Evolutionary conservation across 2,113 vertebrate genomes (phyloP).

Genomic region (Megalops atlanticus): DNA sequence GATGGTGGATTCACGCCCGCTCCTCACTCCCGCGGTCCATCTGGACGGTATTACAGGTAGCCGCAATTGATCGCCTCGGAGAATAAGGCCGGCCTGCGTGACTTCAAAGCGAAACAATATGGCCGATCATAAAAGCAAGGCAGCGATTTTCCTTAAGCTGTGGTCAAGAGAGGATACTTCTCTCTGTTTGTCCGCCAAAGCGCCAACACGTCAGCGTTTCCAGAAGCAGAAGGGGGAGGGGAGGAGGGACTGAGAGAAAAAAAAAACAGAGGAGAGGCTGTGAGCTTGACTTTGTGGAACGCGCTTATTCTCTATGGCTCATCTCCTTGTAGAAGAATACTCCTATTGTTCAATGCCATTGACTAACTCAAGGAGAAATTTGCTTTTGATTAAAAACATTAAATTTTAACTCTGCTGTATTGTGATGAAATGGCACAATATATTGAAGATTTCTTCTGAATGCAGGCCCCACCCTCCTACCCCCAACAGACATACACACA

Average conservation of each 20-base stretch:
- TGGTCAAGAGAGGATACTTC: constrained; percentile 55
- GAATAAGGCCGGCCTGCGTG: constrained; percentile 15
- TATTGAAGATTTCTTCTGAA: neutral
- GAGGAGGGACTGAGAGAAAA: constrained; percentile 11
- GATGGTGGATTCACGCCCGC: constrained; percentile 60
- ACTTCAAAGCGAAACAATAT: constrained; percentile 64
- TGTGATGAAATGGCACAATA: neutral
- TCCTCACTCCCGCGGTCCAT: constrained; percentile 53
- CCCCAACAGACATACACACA: neutral
- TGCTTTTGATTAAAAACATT: constrained; percentile 18
- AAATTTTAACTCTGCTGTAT: neutral
- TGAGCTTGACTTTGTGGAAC: constrained; percentile 15
- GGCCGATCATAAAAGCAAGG: constrained; percentile 55
- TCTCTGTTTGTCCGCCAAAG: constrained; percentile 59
- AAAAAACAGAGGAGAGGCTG: neutral
- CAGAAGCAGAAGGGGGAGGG: constrained; percentile 16
- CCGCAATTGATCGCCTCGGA: constrained; percentile 40
- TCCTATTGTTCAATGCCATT: neutral
- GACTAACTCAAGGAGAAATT: constrained; percentile 4
- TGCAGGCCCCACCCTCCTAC: neutral
- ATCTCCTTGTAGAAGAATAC: neutral
- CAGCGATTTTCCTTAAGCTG: constrained; percentile 51
- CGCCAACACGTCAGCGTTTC: constrained; percentile 20
- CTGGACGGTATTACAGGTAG: constrained; percentile 64
- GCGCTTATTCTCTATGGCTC: constrained; percentile 5